Evolutionary conservation across 2,797 vertebrate species (phyloP).

Genomic region (Dryobates pubescens): DNA sequence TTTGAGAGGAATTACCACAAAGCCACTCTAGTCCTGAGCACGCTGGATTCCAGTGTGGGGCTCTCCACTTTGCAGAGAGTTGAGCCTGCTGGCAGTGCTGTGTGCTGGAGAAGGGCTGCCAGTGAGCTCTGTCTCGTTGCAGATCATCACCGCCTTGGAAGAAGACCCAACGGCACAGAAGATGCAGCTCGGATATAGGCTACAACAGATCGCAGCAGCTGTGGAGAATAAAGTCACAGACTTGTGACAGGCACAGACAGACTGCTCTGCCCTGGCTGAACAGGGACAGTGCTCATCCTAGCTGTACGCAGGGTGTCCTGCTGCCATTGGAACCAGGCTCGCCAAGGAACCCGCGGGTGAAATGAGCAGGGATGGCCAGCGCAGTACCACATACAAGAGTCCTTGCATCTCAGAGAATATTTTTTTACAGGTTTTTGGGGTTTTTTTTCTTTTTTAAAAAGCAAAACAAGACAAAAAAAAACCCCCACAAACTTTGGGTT

Average conservation of each 20-base stretch:
- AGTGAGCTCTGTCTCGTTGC: conserved; percentile 48
- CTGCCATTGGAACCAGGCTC: conserved; percentile 50
- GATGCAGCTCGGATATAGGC: conserved; percentile 97
- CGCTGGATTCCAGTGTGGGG: background rate
- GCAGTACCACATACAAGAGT: conserved; percentile 55
- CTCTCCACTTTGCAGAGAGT: background rate
- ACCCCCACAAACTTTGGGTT: background rate
- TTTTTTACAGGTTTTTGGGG: conserved; percentile 54
- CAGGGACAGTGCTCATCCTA: conserved; percentile 4
- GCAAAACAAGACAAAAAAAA: background rate
- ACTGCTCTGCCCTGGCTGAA: conserved; percentile 51
- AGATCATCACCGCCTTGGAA: conserved; percentile 98
- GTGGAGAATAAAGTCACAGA: conserved; percentile 99
- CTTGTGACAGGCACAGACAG: conserved; percentile 83
- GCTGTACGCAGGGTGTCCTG: conserved; percentile 27
- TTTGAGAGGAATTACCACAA: background rate
- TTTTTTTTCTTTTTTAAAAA: conserved; percentile 20
- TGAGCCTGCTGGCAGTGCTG: background rate
- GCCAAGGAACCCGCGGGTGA: conserved; percentile 6
- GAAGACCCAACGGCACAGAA: conserved; percentile 96
- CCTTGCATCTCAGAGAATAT: conserved; percentile 70
- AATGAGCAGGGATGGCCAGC: conserved; percentile 31
- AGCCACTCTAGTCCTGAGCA: background rate
- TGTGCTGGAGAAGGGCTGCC: background rate
- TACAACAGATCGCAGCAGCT: conserved; percentile 96